Base-by-base conservation (phyloP, 30 jellyfish, hydroid and myxozoan species). In the Hydractinia echinata region DNA sequence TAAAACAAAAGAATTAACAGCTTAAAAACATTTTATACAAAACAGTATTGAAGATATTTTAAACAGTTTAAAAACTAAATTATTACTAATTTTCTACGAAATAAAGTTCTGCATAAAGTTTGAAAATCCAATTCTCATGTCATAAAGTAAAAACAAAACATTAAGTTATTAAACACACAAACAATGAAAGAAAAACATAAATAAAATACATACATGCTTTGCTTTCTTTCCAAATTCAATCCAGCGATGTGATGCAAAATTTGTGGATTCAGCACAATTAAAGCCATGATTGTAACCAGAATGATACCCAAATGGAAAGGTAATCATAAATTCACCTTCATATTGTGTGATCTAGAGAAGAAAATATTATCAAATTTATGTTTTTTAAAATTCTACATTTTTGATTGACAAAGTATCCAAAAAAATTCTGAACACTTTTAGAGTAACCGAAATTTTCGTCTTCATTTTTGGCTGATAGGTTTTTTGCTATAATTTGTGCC, bases 201-300 rank as follows among this genome's bases (percentile, higher is more conserved):
- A 6, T n/a, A 7, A 10, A 52, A 11, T 10, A 76, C 97, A 18
- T 81, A 90, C 97, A 55, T 82, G 82, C 79, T 72, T 85, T 5
- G 97, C 97, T 61, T 77, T 76, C 83, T 83, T 90, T 54, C 97
- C 97, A 70, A 73, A 90, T 52, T 90, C 94, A 44, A 90, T 85
- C 97, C 97, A 90, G 56, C 97, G 86, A 48, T 55, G 69, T 18
- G 95, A 90, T 50, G 97, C 97, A 55, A 90, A 90, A 72, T 90
- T 90, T 64, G 97, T 90, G 10, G 97, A 90, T 77, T 90, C 97
- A 4, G 97, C 97, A 64, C 95, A 85, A 55, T 90, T 90, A 87
- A 85, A 90, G 14, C 97, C 97, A 49, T 85, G 95, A 56, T 90
- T 90, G 88, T 73, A 90, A 13, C 97, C 97, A 30, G 97, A 67